These are phyloP conservation scores for Blera fallax DNA, from an alignment of 2,888 invertebrate genomes.

Conservation along the genomic window DNA sequence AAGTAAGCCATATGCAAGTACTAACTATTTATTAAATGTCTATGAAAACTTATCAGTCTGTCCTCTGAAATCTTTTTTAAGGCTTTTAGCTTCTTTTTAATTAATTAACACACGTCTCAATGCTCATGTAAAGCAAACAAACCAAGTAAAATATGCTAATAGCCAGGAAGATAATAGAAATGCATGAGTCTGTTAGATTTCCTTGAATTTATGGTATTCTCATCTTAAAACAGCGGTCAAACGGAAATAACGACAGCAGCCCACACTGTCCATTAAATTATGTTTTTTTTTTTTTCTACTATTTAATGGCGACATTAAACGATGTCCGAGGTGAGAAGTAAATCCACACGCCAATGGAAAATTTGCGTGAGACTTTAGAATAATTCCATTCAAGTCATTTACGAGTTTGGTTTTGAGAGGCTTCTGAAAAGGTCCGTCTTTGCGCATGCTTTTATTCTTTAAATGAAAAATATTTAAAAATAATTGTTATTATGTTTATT, in stretches of 20 bases:
- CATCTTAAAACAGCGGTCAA: not conserved
- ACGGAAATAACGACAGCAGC: not conserved
- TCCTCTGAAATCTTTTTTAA: too few relatives aligned
- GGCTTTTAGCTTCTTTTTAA: too few relatives aligned
- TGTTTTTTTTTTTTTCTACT: not conserved
- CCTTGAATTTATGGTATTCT: not conserved
- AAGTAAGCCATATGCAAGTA: too few relatives aligned
- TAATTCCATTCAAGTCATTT: not conserved
- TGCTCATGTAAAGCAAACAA: too few relatives aligned
- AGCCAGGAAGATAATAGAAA: not conserved
- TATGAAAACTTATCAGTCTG: too few relatives aligned
- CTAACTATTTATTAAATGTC: too few relatives aligned
- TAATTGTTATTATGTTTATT: not conserved
- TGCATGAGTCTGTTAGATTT: not conserved
- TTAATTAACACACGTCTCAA: too few relatives aligned
- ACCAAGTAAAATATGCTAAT: too few relatives aligned
- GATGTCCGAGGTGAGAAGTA: not conserved
- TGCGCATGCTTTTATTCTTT: not conserved
- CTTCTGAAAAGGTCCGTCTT: not conserved
- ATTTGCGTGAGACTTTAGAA: not conserved
- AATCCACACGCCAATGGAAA: not conserved
- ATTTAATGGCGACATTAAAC: not conserved
- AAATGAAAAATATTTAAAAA: slow-evolving; percentile 5
- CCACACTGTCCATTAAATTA: not conserved
- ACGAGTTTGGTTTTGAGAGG: not conserved